A percentile compares a stretch with the other conserved stretches of the same genome.
phyloP scores from a whole-genome alignment of 2,888 invertebrate species.

The Chymomyza caudatula region DNA sequence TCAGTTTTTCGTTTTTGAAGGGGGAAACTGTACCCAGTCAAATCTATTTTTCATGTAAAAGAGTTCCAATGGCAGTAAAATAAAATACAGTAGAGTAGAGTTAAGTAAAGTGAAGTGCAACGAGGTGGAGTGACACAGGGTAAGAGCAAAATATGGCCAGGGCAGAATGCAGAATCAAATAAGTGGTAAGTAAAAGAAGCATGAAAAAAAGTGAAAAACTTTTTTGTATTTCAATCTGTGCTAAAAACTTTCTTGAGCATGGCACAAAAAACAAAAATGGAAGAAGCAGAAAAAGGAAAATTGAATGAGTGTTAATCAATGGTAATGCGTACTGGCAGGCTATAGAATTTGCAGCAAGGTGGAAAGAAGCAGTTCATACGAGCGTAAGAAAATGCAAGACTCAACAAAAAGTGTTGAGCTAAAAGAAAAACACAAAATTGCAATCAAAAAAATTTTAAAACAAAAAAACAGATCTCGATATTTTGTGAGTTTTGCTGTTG shows the following conservation, averaged over 20 bases:
- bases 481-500: conserved; percentile 12
- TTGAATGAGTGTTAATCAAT: conserved; percentile 68
- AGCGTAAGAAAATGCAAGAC: neutral
- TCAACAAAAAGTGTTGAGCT: neutral
- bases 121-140: neutral
- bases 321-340: conserved; percentile 65
- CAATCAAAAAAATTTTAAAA: conserved; percentile 57
- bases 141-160: neutral
- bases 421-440: conserved; percentile 54
- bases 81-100: conserved; percentile 17
- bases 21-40: conserved; percentile 26
- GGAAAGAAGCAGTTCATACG: neutral
- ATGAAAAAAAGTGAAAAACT: conserved; percentile 18
- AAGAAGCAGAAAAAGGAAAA: conserved; percentile 13
- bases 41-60: conserved; percentile 66
- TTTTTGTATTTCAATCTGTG: conserved; percentile 67
- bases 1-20: conserved; percentile 9
- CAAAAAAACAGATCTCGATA: conserved; percentile 5
- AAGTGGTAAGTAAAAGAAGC: conserved; percentile 47
- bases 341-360: neutral
- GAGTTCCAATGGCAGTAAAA: conserved; percentile 44
- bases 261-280: conserved; percentile 28
- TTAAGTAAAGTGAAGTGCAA: neutral
- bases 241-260: conserved; percentile 53
- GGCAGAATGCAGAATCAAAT: conserved; percentile 37